phyloP scores from a whole-genome alignment of 2,888 invertebrate species.

The Antheraea assamensis region DNA sequence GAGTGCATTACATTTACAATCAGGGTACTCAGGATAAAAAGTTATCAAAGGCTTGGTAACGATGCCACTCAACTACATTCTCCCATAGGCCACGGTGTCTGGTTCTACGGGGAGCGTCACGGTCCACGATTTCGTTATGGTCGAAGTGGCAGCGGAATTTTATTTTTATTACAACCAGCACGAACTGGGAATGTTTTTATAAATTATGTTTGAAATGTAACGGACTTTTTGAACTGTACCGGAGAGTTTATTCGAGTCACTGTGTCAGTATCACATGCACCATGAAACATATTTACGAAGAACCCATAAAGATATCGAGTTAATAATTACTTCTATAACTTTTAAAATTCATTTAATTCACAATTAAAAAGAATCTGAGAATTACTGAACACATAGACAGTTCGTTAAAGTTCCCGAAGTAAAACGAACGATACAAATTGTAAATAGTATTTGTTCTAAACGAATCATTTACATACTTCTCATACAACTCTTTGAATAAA shows the following conservation, averaged over 20 bases:
- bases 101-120: slow-evolving; percentile 54
- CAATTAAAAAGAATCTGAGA: too few relatives aligned
- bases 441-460: too few relatives aligned
- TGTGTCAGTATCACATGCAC: slow-evolving; percentile 9
- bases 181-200: slow-evolving; percentile 25
- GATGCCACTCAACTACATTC: slow-evolving; percentile 16
- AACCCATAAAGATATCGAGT: not conserved
- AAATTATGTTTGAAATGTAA: slow-evolving; percentile 30
- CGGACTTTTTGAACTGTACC: slow-evolving; percentile 25
- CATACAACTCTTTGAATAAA: not conserved
- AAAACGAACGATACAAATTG: too few relatives aligned
- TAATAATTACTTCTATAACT: too few relatives aligned
- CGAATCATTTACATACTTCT: not conserved
- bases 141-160: slow-evolving; percentile 44
- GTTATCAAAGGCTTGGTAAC: not conserved
- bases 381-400: too few relatives aligned
- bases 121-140: slow-evolving; percentile 53
- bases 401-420: too few relatives aligned
- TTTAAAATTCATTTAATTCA: too few relatives aligned
- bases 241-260: slow-evolving; percentile 7
- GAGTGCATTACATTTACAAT: not conserved
- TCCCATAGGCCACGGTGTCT: slow-evolving; percentile 50
- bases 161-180: slow-evolving; percentile 42
- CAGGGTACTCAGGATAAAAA: not conserved
- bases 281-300: not conserved